Conservation (phyloP, 2,113 vertebrate species). For the Artemisiospiza belli region DNA sequence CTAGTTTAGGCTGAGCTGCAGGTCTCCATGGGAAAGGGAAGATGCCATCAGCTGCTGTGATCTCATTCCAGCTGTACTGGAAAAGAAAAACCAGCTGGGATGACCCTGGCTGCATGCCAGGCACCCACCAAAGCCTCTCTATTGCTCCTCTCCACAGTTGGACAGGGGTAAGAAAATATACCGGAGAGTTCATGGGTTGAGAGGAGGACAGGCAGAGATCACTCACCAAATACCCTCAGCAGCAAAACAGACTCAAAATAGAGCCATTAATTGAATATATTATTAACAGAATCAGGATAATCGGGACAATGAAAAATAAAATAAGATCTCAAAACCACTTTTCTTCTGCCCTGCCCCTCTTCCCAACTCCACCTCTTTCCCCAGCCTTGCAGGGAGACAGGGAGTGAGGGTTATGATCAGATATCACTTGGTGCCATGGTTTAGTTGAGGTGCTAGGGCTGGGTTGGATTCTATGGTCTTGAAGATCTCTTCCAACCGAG, state of each 20-base stretch:
- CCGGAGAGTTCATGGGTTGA: not conserved
- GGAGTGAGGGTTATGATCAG: not conserved
- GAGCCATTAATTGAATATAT: not conserved
- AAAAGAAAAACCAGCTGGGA: not conserved
- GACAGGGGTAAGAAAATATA: not conserved
- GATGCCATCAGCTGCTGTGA: not conserved
- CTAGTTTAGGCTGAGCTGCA: not conserved
- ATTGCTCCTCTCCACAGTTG: not conserved
- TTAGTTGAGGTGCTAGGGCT: not conserved
- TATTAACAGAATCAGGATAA: not conserved
- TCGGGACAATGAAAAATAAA: not conserved
- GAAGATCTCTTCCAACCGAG: not conserved
- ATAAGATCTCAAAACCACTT: not conserved
- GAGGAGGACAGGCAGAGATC: not conserved
- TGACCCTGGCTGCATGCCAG: not conserved
- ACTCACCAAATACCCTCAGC: not conserved
- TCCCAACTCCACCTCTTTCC: not conserved
- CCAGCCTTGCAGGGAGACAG: not conserved
- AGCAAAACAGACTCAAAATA: not conserved
- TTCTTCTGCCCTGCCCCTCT: accelerated
- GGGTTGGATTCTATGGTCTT: not conserved
- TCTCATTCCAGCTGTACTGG: not conserved
- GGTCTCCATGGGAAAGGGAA: not conserved
- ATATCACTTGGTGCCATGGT: not conserved
- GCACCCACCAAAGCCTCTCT: not conserved